Base-by-base conservation (phyloP, 1,140 invertebrate species). In the Drosophila erecta region DNA sequence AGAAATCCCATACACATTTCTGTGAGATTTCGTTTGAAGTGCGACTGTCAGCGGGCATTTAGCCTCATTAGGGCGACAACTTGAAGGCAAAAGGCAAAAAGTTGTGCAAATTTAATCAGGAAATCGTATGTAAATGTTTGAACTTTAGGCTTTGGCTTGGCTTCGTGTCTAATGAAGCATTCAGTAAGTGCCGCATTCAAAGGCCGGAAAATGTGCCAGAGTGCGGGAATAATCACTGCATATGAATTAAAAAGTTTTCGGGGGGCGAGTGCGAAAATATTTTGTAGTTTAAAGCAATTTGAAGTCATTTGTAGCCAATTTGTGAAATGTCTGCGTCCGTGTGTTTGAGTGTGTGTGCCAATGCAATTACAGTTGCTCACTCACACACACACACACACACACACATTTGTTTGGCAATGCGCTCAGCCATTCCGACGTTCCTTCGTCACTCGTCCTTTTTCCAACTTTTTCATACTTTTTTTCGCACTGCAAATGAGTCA, bases 241-340 rank as follows among this genome's bases (percentile, higher is more conserved):
- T 79, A 71, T 80, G 81, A 85, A 85, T 85, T 85, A 85, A 85
- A 85, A 85, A 85, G 55, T 85, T 85, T 50, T 14, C 15, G 30
- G 24, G 17, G 20, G 60, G 60, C 24, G 20, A 47, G 40, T 55
- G 49, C 41, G 60, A 87, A 87, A 87, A 87, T 87, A 87, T 87
- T 89, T 89, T 89, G 79, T 86, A 89, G 84, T 80, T 89, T 89
- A 89, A 89, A 89, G 84, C 84, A 89, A 89, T 89, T 89, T 89
- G 72, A 89, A 89, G 84, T 89, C 84, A 89, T 89, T 89, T 89
- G 84, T 84, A 89, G 84, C 84, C 84, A 89, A 89, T 89, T 89
- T 89, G 79, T 79, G n/a, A 83, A 87, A 86, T 87, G 83, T 83
- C 65, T 87, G 58, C 22, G 53, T 15, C n/a, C 20, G 54, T 59